Conservation (phyloP, 2,113 vertebrate genomes). For the Amazona vittata region DNA sequence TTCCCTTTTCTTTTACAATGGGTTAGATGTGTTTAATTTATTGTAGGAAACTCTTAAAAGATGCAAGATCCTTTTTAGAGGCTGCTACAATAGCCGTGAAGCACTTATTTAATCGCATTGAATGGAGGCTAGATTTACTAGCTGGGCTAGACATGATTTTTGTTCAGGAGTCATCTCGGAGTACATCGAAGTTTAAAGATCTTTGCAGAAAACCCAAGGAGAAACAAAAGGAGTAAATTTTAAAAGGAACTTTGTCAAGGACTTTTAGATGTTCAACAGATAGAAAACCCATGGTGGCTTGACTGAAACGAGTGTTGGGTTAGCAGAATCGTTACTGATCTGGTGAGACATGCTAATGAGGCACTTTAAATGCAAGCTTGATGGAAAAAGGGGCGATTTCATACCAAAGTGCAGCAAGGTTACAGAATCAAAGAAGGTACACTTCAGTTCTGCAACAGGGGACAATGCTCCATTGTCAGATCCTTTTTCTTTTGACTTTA, state of each 20-base stretch:
- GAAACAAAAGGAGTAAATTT: slow-evolving; percentile 78
- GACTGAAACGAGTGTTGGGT: slow-evolving; percentile 9
- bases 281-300: slow-evolving; percentile 60
- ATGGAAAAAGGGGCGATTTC: slow-evolving; percentile 72
- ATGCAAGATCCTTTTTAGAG: slow-evolving; percentile 72
- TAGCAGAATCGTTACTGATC: slow-evolving; percentile 49
- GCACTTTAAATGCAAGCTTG: slow-evolving; percentile 74
- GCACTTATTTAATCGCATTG: slow-evolving; percentile 78
- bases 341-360: slow-evolving; percentile 73
- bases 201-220: slow-evolving; percentile 71
- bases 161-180: slow-evolving; percentile 78
- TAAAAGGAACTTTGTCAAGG: slow-evolving; percentile 79
- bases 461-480: slow-evolving; percentile 74
- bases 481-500: slow-evolving; percentile 60
- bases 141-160: slow-evolving; percentile 78
- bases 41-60: slow-evolving; percentile 78
- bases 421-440: slow-evolving; percentile 74
- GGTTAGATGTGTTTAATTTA: slow-evolving; percentile 76
- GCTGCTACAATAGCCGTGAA: slow-evolving; percentile 76
- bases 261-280: slow-evolving; percentile 74
- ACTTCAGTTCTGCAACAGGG: slow-evolving; percentile 49
- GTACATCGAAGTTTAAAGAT: slow-evolving; percentile 78
- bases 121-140: slow-evolving; percentile 80
- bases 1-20: background rate
- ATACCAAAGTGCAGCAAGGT: slow-evolving; percentile 72